These are phyloP conservation scores for Bergia puertoricense DNA, from an alignment of 92 coral and sea anemone genomes.

Conservation along the genomic window DNA sequence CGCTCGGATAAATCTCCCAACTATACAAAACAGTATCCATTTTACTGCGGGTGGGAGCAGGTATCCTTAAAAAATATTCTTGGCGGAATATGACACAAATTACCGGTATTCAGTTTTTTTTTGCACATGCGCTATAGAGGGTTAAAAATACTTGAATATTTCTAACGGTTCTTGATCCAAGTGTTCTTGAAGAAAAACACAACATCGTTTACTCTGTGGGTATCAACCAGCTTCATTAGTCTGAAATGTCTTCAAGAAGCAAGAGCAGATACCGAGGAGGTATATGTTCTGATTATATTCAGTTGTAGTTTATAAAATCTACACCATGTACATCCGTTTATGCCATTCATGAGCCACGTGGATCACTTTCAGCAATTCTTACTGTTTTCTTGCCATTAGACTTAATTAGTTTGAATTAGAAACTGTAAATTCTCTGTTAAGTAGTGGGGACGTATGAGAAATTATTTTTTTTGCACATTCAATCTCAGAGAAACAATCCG, in stretches of 20 bases:
- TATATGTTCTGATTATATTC: not conserved
- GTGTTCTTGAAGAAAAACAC: not conserved
- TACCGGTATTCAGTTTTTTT: not conserved
- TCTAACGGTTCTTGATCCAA: conserved; percentile 6
- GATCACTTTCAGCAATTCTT: not conserved
- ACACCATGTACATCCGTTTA: too few relatives aligned
- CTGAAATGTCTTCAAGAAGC: not conserved
- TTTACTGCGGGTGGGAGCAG: conserved; percentile 34
- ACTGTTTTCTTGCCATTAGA: not conserved
- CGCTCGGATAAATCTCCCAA: not conserved
- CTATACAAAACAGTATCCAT: not conserved
- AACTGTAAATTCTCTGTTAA: not conserved
- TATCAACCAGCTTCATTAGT: not conserved
- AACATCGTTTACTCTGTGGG: not conserved
- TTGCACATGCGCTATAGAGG: conserved; percentile 28
- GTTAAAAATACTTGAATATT: not conserved
- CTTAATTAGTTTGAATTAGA: not conserved
- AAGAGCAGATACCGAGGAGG: conserved; percentile 15
- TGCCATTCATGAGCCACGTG: not conserved
- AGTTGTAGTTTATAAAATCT: not conserved
- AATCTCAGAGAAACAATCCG: not conserved
- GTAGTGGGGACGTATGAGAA: not conserved
- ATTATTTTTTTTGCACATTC: not conserved
- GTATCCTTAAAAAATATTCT: not conserved
- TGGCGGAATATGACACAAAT: not conserved